Evolutionary conservation across 2,113 vertebrate genomes (phyloP).

Genomic region (Pungitius pungitius): DNA sequence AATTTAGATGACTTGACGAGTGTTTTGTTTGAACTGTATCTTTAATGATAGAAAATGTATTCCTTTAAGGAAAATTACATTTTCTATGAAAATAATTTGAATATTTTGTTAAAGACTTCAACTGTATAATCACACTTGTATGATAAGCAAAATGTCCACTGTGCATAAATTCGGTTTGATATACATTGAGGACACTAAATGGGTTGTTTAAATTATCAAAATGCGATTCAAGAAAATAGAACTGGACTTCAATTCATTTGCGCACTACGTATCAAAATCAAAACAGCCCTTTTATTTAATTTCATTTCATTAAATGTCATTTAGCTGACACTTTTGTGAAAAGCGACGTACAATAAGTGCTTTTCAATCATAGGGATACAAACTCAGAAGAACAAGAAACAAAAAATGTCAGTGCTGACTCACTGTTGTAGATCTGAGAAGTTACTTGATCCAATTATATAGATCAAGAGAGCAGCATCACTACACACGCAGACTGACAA

Average conservation of each 20-base stretch:
- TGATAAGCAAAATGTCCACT: not conserved
- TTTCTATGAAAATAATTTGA: not conserved
- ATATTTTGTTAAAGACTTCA: not conserved
- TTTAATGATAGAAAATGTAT: not conserved
- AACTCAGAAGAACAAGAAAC: no score
- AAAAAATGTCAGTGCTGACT: not conserved
- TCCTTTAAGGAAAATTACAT: not conserved
- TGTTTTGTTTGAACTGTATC: slow-evolving; percentile 10
- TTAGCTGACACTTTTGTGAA: no score
- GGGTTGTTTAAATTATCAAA: not conserved
- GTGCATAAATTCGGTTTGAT: not conserved
- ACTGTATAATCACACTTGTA: not conserved
- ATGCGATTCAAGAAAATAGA: not conserved
- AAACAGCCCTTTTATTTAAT: not conserved
- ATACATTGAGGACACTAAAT: not conserved
- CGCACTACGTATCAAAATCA: not conserved
- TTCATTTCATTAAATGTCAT: not conserved
- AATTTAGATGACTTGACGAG: no score
- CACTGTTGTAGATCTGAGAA: not conserved
- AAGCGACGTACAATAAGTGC: no score
- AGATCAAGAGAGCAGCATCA: not conserved
- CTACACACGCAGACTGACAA: not conserved
- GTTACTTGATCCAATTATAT: not conserved
- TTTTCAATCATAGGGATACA: no score
- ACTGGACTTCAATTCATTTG: not conserved